A percentile compares a stretch with the other conserved stretches of the same genome.
Evolutionary conservation across 2,888 invertebrate genomes (phyloP).

Genomic region (Ctenicera cuprea): DNA sequence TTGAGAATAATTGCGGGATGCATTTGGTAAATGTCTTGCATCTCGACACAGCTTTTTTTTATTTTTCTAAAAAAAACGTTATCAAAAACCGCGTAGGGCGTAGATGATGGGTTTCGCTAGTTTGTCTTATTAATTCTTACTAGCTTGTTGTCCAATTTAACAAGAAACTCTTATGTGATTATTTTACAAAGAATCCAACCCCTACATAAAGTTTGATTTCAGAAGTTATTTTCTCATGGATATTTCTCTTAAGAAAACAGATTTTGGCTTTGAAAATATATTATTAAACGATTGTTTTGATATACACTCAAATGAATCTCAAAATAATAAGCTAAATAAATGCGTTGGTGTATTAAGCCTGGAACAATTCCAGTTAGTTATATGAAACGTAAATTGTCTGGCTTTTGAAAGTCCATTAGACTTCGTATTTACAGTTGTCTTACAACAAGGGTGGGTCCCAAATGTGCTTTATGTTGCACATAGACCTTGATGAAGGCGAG

Average conservation of each 20-base stretch:
- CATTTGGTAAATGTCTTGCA: too few relatives aligned
- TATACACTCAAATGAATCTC: not conserved
- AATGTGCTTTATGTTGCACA: conserved; percentile 62
- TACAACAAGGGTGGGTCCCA: conserved; percentile 58
- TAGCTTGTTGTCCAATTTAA: too few relatives aligned
- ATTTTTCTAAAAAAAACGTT: too few relatives aligned
- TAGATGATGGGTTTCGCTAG: too few relatives aligned
- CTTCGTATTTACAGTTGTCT: conserved; percentile 62
- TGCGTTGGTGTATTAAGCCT: conserved; percentile 37
- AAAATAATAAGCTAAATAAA: conserved; percentile 44
- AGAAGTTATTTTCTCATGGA: not conserved
- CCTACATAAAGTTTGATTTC: not conserved
- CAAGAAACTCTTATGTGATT: too few relatives aligned
- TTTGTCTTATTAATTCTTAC: too few relatives aligned
- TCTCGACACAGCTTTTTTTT: too few relatives aligned
- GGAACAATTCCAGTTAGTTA: conserved; percentile 45
- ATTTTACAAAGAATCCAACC: too few relatives aligned
- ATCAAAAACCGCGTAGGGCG: too few relatives aligned
- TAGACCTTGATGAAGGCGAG: conserved; percentile 52
- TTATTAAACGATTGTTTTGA: conserved; percentile 21
- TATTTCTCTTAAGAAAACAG: conserved; percentile 17
- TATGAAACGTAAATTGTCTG: conserved; percentile 59
- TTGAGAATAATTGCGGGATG: too few relatives aligned
- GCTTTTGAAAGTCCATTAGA: conserved; percentile 65
- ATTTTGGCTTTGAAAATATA: conserved; percentile 35